Base-by-base conservation (phyloP, 2,113 vertebrate species). In the Rhipidura dahli region DNA sequence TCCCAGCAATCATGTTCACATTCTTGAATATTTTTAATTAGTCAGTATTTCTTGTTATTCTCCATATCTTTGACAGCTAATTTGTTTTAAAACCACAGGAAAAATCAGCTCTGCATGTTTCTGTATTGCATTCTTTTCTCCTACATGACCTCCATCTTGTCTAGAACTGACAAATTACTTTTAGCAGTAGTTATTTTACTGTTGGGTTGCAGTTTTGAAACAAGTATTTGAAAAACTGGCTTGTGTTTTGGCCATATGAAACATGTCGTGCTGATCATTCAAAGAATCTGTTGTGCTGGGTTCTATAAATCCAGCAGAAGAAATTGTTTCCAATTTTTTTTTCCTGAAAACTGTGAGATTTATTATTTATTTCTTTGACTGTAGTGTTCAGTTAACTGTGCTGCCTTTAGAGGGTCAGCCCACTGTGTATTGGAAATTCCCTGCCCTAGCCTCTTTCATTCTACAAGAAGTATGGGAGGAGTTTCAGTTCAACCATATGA, bases 21-120 rank as follows among this genome's bases (percentile, higher is more conserved):
- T 90, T 80, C 78, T 93, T 90, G 79, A 94, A 28, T 87, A 87
- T 75, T 86, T 90, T 95, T 95, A 96, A 96, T 97, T 96, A 96
- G 69, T 71, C 35, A 39, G 37, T 88, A 71, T 83, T 94, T 90
- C 84, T 95, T 89, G 73, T 86, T 95, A 81, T 78, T 92, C 63
- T 94, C 51, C 57, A 73, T 92, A 93, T 93, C 79, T 82, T 35
- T 84, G 88, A 56, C 92, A 92, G 83, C 83, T 97, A 76, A 79
- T 94, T 87, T 93, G 45, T 94, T 94, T 94, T 69, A 95, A 93
- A 93, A 95, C 72, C 73, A 39, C 89, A 86, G 69, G 66, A 83
- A 92, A 90, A 83, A 37, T 63, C 22, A 85, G 37, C 94, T 85
- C 72, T 59, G 53, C 69, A 19, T 89, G 63, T 87, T 96, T 87